phyloP scores from a whole-genome alignment of 1,140 invertebrate genomes.

The Kradibia gibbosae region DNA sequence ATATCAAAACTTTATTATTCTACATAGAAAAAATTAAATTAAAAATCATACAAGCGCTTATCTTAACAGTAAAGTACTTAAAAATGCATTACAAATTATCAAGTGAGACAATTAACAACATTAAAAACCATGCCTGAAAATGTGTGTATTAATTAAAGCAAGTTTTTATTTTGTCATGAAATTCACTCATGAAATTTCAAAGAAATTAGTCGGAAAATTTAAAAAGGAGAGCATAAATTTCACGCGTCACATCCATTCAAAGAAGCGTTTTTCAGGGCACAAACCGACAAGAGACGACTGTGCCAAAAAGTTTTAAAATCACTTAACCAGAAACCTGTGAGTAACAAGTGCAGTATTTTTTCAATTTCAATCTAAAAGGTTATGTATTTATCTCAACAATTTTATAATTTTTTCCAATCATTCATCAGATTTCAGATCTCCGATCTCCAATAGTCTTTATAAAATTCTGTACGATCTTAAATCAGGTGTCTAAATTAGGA shows the following conservation, averaged over 20 bases:
- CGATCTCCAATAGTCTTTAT: no score
- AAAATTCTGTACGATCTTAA: no score
- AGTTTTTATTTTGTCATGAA: slow-evolving; percentile 13
- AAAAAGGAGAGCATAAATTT: slow-evolving; percentile 43
- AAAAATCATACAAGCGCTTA: neutral
- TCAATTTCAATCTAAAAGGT: neutral
- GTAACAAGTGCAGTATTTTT: slow-evolving; percentile 31
- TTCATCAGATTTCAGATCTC: neutral
- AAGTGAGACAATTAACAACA: slow-evolving; percentile 30
- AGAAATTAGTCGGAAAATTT: slow-evolving; percentile 46
- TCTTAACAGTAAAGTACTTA: neutral
- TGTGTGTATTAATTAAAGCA: slow-evolving; percentile 15
- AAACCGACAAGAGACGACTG: slow-evolving; percentile 26
- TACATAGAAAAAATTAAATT: slow-evolving; percentile 27
- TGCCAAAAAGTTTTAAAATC: slow-evolving; percentile 48
- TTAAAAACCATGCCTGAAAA: slow-evolving; percentile 8
- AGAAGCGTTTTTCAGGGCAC: slow-evolving; percentile 29
- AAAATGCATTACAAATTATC: slow-evolving; percentile 18
- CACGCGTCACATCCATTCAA: slow-evolving; percentile 38
- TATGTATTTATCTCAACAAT: neutral
- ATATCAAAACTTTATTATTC: neutral
- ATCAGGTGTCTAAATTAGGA: no score
- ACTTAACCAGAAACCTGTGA: slow-evolving; percentile 34
- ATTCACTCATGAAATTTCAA: slow-evolving; percentile 35
- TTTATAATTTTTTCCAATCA: neutral